Evolutionary conservation across 2,888 invertebrate genomes (phyloP).

Genomic region (Macaria notata): DNA sequence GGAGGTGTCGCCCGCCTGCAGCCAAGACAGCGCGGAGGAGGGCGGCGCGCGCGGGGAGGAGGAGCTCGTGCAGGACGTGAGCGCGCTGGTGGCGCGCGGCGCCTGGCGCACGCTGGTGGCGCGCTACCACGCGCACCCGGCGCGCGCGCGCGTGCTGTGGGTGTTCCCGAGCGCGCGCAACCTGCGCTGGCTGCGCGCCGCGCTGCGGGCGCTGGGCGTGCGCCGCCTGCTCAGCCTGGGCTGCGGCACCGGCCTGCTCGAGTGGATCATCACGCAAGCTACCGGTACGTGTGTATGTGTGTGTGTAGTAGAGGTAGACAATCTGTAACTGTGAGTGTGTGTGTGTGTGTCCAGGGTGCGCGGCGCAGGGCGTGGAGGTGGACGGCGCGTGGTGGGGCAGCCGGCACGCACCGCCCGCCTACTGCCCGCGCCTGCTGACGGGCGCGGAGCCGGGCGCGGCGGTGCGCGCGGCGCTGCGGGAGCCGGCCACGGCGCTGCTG

Average conservation of each 20-base stretch:
- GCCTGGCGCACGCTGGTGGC: too few species aligned
- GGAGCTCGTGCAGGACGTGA: too few species aligned
- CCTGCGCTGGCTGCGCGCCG: slow-evolving; percentile 80
- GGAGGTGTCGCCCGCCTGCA: too few species aligned
- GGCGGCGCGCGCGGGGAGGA: too few species aligned
- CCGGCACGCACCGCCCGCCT: slow-evolving; percentile 87
- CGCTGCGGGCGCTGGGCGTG: slow-evolving; percentile 67
- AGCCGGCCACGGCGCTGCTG: slow-evolving; percentile 82
- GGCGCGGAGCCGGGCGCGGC: slow-evolving; percentile 57
- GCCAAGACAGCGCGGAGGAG: too few species aligned
- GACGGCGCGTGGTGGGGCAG: slow-evolving; percentile 91
- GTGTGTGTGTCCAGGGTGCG: too few species aligned
- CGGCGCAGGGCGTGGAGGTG: slow-evolving; percentile 85
- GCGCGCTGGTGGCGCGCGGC: too few species aligned
- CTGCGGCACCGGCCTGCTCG: slow-evolving; percentile 91
- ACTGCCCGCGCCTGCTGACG: slow-evolving; percentile 84
- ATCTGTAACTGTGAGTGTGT: too few species aligned
- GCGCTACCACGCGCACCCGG: slow-evolving; percentile 59
- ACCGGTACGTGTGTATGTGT: slow-evolving; percentile 74
- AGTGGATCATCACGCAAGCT: slow-evolving; percentile 88
- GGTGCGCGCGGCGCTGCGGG: slow-evolving; percentile 62
- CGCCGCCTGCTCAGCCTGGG: slow-evolving; percentile 86
- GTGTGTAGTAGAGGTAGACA: too few species aligned
- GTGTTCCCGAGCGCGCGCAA: slow-evolving; percentile 87
- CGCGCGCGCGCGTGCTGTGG: slow-evolving; percentile 85